These are phyloP conservation scores for Prietella phreatophila DNA, from an alignment of 2,113 vertebrate species.

Conservation along the genomic window DNA sequence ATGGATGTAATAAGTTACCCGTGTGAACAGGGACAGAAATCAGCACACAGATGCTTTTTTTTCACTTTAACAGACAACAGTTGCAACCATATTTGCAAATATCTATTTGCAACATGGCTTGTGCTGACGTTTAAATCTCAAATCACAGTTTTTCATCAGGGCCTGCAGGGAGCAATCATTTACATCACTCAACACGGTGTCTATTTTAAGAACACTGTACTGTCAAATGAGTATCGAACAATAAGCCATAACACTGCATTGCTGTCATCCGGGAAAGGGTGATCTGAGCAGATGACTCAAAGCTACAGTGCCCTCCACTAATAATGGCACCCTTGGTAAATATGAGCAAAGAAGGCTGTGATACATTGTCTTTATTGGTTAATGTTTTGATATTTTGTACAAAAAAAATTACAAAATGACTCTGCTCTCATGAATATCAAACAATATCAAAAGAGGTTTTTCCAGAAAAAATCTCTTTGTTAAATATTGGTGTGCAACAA, in stretches of 20 bases:
- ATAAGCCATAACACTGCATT: constrained; percentile 2
- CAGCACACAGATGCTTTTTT: neutral
- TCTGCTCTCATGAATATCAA: too few relatives aligned
- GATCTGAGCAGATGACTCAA: constrained; percentile 11
- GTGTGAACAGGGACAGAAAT: neutral
- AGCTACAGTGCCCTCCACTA: neutral
- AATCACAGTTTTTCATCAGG: neutral
- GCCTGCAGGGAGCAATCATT: neutral
- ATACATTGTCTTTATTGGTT: too few relatives aligned
- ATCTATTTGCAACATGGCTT: neutral
- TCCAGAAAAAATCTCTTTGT: too few relatives aligned
- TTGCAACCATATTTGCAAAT: neutral
- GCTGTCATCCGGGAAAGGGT: constrained; percentile 2
- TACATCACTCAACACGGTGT: neutral
- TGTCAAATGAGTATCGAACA: constrained; percentile 2
- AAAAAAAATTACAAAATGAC: too few relatives aligned
- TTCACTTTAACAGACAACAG: neutral
- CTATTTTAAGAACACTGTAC: constrained; percentile 12
- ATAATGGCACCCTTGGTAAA: too few relatives aligned
- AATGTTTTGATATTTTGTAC: too few relatives aligned
- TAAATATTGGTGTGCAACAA: too few relatives aligned
- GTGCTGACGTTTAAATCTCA: neutral
- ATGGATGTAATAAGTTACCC: neutral
- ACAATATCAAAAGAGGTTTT: too few relatives aligned
- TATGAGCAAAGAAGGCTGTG: too few relatives aligned